These are phyloP conservation scores for Nephila pilipes DNA, from an alignment of 1,140 invertebrate genomes.

Conservation along the genomic window DNA sequence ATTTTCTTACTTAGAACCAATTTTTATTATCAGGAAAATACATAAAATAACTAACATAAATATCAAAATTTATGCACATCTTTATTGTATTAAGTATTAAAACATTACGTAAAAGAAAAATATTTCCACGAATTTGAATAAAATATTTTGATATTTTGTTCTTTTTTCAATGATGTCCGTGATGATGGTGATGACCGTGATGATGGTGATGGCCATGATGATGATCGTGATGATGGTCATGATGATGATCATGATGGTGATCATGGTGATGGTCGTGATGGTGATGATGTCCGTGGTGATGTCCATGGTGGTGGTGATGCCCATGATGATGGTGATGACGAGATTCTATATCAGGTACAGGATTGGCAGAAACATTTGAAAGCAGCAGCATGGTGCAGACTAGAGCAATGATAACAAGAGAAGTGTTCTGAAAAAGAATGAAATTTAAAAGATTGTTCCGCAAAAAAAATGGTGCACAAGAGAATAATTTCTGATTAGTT, in stretches of 20 bases:
- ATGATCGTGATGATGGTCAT: neutral
- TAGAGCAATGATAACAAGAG: neutral
- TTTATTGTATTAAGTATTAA: no score
- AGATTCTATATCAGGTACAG: neutral
- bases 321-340: slow-evolving; percentile 7
- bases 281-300: neutral
- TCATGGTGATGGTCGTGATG: neutral
- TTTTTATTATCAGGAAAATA: no score
- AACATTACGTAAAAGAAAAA: no score
- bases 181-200: neutral
- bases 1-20: no score
- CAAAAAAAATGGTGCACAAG: neutral
- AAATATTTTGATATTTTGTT: no score
- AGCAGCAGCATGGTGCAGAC: neutral
- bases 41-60: no score
- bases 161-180: no score
- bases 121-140: no score
- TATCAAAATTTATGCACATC: no score
- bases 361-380: neutral
- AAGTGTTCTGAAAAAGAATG: slow-evolving; percentile 1
- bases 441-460: neutral
- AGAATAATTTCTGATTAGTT: neutral
- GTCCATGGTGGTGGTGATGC: neutral
- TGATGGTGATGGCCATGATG: neutral
- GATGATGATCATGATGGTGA: neutral